These are phyloP conservation scores for Poeciliopsis retropinna DNA, from an alignment of 2,113 vertebrate genomes.

Conservation along the genomic window DNA sequence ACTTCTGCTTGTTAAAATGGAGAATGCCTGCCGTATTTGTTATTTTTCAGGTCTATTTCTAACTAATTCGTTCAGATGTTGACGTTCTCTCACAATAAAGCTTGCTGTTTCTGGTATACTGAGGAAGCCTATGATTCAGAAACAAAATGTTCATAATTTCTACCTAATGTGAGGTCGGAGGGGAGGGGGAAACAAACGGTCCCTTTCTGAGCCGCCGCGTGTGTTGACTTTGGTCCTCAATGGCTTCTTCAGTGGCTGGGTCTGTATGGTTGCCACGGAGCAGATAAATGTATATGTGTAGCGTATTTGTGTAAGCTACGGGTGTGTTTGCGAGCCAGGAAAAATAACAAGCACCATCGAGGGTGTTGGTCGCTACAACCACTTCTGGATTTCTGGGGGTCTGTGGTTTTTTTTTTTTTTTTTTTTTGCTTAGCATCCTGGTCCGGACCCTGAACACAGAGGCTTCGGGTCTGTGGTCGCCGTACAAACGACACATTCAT, in stretches of 20 bases:
- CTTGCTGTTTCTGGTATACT: conserved; percentile 1
- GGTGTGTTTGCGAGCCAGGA: conserved; percentile 72
- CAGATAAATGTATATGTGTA: conserved; percentile 71
- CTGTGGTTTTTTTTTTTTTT: conserved; percentile 28
- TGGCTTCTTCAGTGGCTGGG: conserved; percentile 63
- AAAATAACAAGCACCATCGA: conserved; percentile 73
- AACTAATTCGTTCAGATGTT: background rate
- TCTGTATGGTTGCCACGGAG: conserved; percentile 60
- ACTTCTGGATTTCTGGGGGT: conserved; percentile 65
- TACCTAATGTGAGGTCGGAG: conserved; percentile 1
- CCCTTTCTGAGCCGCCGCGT: conserved; percentile 51
- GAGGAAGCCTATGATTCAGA: background rate
- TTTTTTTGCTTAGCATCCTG: conserved; percentile 36
- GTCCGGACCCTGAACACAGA: conserved; percentile 47
- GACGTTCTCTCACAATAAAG: background rate
- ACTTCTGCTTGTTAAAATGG: background rate
- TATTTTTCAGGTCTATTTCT: background rate
- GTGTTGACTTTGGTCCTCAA: conserved; percentile 73
- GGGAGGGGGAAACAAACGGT: conserved; percentile 47
- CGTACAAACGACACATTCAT: conserved; percentile 66
- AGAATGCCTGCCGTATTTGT: background rate
- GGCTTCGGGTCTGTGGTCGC: conserved; percentile 45
- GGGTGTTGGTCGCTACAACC: conserved; percentile 72
- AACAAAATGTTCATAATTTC: conserved; percentile 34
- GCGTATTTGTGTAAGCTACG: conserved; percentile 69